Conservation (phyloP, 2,113 vertebrate species). For the Bujurquina vittata region DNA sequence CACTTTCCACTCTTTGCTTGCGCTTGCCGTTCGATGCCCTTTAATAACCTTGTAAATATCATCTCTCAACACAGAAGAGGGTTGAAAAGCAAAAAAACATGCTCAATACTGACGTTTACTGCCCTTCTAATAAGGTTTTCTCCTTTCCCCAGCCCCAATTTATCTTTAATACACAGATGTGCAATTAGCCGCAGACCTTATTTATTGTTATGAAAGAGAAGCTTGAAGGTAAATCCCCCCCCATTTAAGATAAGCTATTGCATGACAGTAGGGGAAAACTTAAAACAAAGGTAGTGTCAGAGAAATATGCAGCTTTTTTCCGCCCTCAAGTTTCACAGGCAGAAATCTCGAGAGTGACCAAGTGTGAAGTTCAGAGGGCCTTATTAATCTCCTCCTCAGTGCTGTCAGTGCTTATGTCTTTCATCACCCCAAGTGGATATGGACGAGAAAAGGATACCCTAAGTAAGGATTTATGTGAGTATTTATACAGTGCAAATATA, state of each 20-base stretch:
- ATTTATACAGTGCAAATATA: not conserved
- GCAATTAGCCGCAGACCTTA: conserved; percentile 3
- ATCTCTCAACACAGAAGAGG: not conserved
- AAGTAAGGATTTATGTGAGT: not conserved
- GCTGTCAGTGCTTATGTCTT: conserved; percentile 13
- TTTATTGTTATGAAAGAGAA: conserved; percentile 16
- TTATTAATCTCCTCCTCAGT: conserved; percentile 42
- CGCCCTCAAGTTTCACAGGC: not conserved
- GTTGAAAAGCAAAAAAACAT: not conserved
- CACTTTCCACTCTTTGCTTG: not conserved
- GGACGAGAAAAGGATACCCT: not conserved
- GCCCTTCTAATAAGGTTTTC: not conserved
- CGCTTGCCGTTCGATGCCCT: not conserved
- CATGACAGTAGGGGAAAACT: not conserved
- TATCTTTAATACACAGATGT: not conserved
- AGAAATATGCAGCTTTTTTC: conserved; percentile 5
- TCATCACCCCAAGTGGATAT: conserved; percentile 4
- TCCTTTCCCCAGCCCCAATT: not conserved
- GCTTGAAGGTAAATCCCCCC: not conserved
- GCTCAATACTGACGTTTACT: not conserved
- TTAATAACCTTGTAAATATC: not conserved
- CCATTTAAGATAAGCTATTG: conserved; percentile 8
- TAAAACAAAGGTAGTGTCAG: not conserved
- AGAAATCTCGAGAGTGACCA: conserved; percentile 35
- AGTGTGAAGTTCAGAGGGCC: conserved; percentile 30